Evolutionary conservation across 2,888 invertebrate species (phyloP), one percentile per base, ranked within the genome.

Genomic region (Eupithecia vulgata): DNA sequence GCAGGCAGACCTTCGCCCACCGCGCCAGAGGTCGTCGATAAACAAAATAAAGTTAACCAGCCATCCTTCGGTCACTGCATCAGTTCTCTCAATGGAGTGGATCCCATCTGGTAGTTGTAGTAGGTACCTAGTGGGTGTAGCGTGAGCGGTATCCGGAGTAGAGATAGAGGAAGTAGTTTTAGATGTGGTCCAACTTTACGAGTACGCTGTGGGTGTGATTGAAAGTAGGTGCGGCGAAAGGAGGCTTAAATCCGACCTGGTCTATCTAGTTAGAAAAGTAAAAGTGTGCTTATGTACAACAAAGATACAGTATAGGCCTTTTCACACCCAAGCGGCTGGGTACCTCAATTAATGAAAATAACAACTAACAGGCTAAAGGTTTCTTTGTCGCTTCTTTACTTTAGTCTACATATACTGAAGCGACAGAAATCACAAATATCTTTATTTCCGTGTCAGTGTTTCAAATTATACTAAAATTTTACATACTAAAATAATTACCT

Each of bases 91-190:
- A 78, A 79, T 79, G 76, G 71, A 68, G 45, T 73, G 68, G 76
- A 75, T 71, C 10, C 61, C 30, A 8, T 21, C 61, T 21, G 48
- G 61, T 61, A 7, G 30, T 21, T n/a, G 61, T 61, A 7, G 30
- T 30, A 15, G 30, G 67, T 72, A 72, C 67, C 37, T 71, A 61
- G 79, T 79, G 76, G 79, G 79, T 59, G 77, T 71, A 73, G 76
- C 77, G 79, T 77, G 77, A 77, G 77, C 71, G 78, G 61, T 79
- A 77, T 79, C 78, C 78, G 78, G 77, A 70, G 70, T 67, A 77
- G 77, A 70, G 70, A 65, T 72, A 67, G 34, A 61, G 59, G 59
- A 59, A 30, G 30, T 21, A 15, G 21, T 13, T 25, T 25, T 25
- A 57, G 57, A 57, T 57, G 21, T 57, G 25, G 57, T 25, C 57